phyloP scores from a whole-genome alignment of 2,888 invertebrate species.

The Eilema depressum region DNA sequence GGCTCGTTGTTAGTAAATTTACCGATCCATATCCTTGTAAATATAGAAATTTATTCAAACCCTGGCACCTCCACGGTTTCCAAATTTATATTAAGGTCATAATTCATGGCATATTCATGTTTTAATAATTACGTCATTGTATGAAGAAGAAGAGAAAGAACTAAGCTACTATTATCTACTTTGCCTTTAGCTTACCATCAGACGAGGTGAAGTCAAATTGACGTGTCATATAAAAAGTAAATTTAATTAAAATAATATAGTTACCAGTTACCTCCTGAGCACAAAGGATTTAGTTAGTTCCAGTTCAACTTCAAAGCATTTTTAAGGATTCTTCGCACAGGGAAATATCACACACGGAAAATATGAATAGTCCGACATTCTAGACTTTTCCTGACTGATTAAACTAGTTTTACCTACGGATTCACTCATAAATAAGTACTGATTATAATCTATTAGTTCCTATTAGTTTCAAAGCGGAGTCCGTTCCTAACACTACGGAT shows the following conservation, averaged over 20 bases:
- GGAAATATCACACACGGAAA: neutral
- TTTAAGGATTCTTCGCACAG: slow-evolving; percentile 18
- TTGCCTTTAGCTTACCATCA: no score
- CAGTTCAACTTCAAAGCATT: slow-evolving; percentile 9
- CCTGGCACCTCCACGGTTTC: no score
- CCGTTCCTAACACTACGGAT: slow-evolving; percentile 31
- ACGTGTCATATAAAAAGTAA: no score
- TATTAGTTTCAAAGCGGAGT: neutral
- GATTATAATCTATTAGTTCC: neutral
- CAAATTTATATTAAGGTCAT: no score
- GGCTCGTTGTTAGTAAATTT: neutral
- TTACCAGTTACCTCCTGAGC: neutral
- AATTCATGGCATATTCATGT: no score
- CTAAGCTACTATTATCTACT: no score
- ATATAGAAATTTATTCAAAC: no score
- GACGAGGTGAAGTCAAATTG: no score
- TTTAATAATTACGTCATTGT: neutral
- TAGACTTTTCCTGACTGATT: neutral
- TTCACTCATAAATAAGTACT: neutral
- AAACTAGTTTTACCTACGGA: neutral
- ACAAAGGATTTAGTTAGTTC: neutral
- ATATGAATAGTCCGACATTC: neutral
- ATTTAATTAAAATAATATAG: neutral
- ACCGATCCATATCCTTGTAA: no score
- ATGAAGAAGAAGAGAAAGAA: neutral